Conservation (phyloP, 1,140 invertebrate species). For the Chionoecetes opilio region DNA sequence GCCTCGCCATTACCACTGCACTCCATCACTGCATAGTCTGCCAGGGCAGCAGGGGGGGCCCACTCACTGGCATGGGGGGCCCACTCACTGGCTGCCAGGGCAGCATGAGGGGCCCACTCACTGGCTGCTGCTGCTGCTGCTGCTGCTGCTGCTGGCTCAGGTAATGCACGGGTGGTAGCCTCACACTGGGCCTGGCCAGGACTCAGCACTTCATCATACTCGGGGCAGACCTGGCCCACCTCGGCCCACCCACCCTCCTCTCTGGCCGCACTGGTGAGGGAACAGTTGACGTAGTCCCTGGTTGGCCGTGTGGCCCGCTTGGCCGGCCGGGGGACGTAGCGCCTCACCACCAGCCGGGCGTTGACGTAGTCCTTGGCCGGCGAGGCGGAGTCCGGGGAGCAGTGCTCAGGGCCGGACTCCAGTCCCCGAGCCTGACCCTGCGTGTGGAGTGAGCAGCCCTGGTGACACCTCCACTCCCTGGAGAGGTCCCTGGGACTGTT, state of each 20-base stretch:
- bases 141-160: too few species aligned
- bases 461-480: background rate
- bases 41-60: background rate
- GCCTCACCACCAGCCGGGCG: conserved; percentile 72
- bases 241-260: background rate
- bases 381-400: background rate
- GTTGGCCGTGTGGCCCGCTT: conserved; percentile 61
- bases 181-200: background rate
- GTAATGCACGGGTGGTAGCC: background rate
- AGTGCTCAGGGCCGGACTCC: too few species aligned
- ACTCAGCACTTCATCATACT: conserved; percentile 68
- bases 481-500: background rate
- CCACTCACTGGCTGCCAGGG: too few species aligned
- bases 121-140: too few species aligned
- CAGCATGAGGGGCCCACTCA: too few species aligned
- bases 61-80: too few species aligned
- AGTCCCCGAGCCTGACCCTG: too few species aligned
- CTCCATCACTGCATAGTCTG: conserved; percentile 79
- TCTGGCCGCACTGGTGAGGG: conserved; percentile 25
- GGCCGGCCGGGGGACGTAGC: conserved; percentile 78
- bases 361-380: conserved; percentile 71
- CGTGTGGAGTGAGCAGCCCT: background rate
- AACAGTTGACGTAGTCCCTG: conserved; percentile 80
- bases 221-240: conserved; percentile 36
- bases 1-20: conserved; percentile 76